Conservation (phyloP, 1,140 invertebrate genomes). For the Metopolophium dirhodum region DNA sequence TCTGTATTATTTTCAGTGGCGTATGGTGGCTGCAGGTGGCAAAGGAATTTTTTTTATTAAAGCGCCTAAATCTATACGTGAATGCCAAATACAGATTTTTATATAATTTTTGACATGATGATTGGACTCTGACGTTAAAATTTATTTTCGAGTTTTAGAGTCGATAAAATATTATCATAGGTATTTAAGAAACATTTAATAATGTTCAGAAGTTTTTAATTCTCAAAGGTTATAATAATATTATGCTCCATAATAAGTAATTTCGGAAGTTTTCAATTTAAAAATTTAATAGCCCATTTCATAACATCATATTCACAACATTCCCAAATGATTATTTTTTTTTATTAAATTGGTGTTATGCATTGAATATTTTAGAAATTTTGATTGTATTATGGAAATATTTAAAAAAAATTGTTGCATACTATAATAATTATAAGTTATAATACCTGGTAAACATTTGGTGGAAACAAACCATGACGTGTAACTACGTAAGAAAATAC, state of each 20-base stretch:
- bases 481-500: neutral
- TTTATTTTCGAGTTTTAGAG: neutral
- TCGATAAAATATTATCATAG: neutral
- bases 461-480: too few relatives aligned
- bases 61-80: neutral
- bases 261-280: neutral
- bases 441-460: too few relatives aligned
- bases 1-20: neutral
- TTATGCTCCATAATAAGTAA: too few relatives aligned
- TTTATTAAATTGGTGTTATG: too few relatives aligned
- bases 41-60: neutral
- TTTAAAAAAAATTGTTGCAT: too few relatives aligned
- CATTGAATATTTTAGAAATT: too few relatives aligned
- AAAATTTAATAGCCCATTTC: neutral
- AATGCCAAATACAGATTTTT: neutral
- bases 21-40: neutral
- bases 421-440: too few relatives aligned
- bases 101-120: neutral
- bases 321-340: too few relatives aligned
- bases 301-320: neutral
- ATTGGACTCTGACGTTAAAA: neutral
- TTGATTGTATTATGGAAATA: too few relatives aligned
- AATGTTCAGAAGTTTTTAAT: neutral
- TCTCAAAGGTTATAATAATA: too few relatives aligned
- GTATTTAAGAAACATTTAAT: neutral